Evolutionary conservation across 2,797 vertebrate species (phyloP), one percentile per base, ranked within the genome.

Genomic region (Sebastes variabilis): DNA sequence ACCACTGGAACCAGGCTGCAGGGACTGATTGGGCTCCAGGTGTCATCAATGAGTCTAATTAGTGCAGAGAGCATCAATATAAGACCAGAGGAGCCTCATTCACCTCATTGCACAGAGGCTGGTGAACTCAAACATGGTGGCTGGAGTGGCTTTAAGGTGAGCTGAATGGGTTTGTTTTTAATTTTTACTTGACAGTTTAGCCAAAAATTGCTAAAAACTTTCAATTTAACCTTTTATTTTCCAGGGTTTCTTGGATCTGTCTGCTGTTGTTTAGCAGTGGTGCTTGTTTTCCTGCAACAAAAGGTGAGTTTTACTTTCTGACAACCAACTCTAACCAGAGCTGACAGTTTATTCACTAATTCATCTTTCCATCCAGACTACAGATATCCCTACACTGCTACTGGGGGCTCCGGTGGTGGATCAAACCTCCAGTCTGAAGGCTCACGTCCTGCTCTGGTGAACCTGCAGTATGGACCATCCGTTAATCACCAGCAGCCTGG

Each of bases 231-330:
- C 1, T 46, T 55, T 60, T 58, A 1, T 75, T 13, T 74, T 0
- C 2, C 70, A 85, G 83, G 34, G 60, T 66, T 55, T 73, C 49
- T 18, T 77, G 69, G 80, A 49, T 58, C 27, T 77, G 69, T 68
- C 18, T 82, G 34, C 75, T 81, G 20, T 7, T 79, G 1, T 9
- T 82, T 0, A 58, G 69, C 29, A 14, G 8, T 29, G 25, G 14
- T 2, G 58, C 6, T 36, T 34, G 46, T 66, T 55, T 55, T 27
- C 74, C 80, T 61, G 29, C 20, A 54, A 54, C 13, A 13, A 22
- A 14, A 42, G 14, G 79, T 77, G 22, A 72, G 36, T 34, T 42
- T 24, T 49, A 30, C n/a, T 6, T 2, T 4, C 5, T 30, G 22
- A 14, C 12, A 27, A 24, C 24, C 1, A 24, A 20, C 4, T 60